Evolutionary conservation across 2,888 invertebrate genomes (phyloP).

Genomic region (Nomada fabriciana): DNA sequence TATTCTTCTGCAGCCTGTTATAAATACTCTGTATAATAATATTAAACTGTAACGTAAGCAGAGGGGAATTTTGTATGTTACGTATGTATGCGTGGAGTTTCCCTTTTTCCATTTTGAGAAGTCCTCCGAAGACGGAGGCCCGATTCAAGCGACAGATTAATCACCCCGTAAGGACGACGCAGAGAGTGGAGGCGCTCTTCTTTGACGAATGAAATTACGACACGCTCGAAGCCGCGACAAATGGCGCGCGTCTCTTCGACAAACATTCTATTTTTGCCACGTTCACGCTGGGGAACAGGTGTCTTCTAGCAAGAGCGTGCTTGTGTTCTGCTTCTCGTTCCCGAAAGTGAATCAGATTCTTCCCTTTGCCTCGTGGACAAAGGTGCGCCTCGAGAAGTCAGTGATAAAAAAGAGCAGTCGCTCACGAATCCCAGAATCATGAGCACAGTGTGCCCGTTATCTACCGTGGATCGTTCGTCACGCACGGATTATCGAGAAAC

Average conservation of each 20-base stretch:
- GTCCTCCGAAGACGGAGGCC: conserved; percentile 25
- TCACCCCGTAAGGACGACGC: conserved; percentile 50
- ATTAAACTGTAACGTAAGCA: too few species aligned
- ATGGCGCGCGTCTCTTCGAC: conserved; percentile 70
- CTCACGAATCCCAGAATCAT: conserved; percentile 17
- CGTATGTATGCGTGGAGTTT: too few species aligned
- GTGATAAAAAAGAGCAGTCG: not conserved
- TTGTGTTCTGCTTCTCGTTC: conserved; percentile 28
- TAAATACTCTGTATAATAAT: too few species aligned
- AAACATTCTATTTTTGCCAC: conserved; percentile 65
- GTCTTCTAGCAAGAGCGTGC: conserved; percentile 53
- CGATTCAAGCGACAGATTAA: conserved; percentile 42
- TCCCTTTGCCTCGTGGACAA: conserved; percentile 4
- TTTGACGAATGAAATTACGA: conserved; percentile 71
- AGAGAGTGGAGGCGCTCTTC: conserved; percentile 23
- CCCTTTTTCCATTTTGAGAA: not conserved
- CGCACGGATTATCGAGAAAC: conserved; percentile 36
- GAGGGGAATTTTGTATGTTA: too few species aligned
- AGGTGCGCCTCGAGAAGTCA: not conserved
- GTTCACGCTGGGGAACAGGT: conserved; percentile 62
- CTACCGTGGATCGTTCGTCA: conserved; percentile 24
- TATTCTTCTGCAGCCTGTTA: too few species aligned
- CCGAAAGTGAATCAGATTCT: conserved; percentile 22
- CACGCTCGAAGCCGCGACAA: conserved; percentile 66
- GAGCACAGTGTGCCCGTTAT: not conserved